Conservation (phyloP, 2,797 vertebrate species). For the Alexandromys oeconomus region DNA sequence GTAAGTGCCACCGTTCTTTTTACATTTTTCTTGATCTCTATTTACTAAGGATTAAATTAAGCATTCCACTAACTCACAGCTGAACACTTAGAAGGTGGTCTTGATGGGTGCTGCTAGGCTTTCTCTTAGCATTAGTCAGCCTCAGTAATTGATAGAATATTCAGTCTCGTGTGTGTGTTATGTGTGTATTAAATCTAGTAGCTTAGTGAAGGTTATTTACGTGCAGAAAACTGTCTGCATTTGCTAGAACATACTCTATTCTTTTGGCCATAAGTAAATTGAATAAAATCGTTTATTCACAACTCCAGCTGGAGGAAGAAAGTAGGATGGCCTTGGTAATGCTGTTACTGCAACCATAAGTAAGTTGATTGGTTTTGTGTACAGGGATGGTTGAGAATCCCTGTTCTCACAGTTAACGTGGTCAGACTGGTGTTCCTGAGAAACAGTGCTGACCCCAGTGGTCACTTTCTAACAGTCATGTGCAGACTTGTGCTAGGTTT, state of each 20-base stretch:
- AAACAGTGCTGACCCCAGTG: slow-evolving; percentile 32
- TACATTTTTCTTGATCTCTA: slow-evolving; percentile 13
- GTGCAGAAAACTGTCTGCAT: background rate
- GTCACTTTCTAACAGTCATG: background rate
- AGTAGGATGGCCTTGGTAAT: background rate
- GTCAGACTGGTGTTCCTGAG: slow-evolving; percentile 19
- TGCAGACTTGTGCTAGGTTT: slow-evolving; percentile 45
- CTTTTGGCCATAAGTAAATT: slow-evolving; percentile 44
- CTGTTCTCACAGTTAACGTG: slow-evolving; percentile 11
- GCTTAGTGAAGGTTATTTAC: slow-evolving; percentile 49
- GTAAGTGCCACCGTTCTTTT: slow-evolving; percentile 24
- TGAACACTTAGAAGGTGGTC: slow-evolving; percentile 62
- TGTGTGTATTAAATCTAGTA: slow-evolving; percentile 34
- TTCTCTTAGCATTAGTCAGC: slow-evolving; percentile 48
- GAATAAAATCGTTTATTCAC: slow-evolving; percentile 30
- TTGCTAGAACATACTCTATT: slow-evolving; percentile 56
- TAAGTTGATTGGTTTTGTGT: slow-evolving; percentile 48
- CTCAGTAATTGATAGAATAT: slow-evolving; percentile 23
- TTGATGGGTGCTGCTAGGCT: slow-evolving; percentile 66
- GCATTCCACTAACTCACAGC: slow-evolving; percentile 43
- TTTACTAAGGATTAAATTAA: slow-evolving; percentile 60
- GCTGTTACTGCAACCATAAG: slow-evolving; percentile 18
- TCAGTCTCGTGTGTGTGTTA: slow-evolving; percentile 37
- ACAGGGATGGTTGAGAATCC: slow-evolving; percentile 28
- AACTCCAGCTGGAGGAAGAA: slow-evolving; percentile 30